Percentiles rank a stretch among this genome's conserved stretches.
Evolutionary conservation across 1,140 invertebrate species (phyloP).

Genomic region (Elysia chlorotica): DNA sequence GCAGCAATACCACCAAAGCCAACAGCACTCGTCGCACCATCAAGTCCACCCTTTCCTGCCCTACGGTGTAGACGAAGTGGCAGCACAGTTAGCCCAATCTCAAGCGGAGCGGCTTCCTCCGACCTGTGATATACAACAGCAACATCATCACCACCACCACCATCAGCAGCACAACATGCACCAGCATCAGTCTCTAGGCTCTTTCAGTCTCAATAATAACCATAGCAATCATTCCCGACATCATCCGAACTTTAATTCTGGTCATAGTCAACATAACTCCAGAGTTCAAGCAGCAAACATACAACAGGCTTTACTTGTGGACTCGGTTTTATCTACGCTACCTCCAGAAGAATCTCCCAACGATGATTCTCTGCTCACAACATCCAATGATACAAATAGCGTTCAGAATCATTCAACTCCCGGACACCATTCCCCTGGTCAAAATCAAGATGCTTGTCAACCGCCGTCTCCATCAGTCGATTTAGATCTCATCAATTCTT

Average conservation of each 20-base stretch:
- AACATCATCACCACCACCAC: background rate
- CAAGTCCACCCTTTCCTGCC: background rate
- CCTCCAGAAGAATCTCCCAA: slow-evolving; percentile 39
- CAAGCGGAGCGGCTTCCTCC: no score
- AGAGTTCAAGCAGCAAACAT: slow-evolving; percentile 24
- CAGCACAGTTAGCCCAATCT: no score
- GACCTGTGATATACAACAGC: no score
- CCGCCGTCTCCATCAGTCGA: slow-evolving; percentile 9
- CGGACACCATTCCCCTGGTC: slow-evolving; percentile 39
- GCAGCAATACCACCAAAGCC: background rate
- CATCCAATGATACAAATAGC: slow-evolving; percentile 26
- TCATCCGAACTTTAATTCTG: no score
- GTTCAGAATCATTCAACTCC: slow-evolving; percentile 23
- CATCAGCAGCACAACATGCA: background rate
- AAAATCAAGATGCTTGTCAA: slow-evolving; percentile 30
- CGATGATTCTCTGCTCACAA: slow-evolving; percentile 38
- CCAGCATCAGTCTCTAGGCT: slow-evolving; percentile 13
- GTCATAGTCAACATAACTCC: slow-evolving; percentile 22
- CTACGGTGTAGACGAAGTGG: background rate
- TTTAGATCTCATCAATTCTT: no score
- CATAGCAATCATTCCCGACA: slow-evolving; percentile 7
- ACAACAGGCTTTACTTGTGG: slow-evolving; percentile 21
- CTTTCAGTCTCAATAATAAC: background rate
- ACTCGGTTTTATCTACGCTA: slow-evolving; percentile 13
- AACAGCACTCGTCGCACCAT: no score